Percentiles rank a stretch among this genome's conserved stretches.
phyloP scores from a whole-genome alignment of 2,797 vertebrate genomes.

The Urocyon cinereoargenteus region DNA sequence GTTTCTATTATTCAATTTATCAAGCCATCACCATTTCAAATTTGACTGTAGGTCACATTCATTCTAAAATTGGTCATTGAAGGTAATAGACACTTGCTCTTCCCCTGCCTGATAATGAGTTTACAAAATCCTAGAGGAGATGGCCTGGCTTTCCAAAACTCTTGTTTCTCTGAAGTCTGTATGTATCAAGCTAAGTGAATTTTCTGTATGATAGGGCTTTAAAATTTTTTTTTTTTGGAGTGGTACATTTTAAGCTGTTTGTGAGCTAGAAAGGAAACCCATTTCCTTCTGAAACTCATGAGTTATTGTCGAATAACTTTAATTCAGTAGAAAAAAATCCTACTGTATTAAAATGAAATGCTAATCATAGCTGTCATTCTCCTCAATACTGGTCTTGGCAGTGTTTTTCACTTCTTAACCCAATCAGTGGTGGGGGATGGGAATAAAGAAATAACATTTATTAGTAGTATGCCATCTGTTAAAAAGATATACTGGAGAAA shows the following conservation, averaged over 20 bases:
- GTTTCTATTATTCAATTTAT: conserved; percentile 39
- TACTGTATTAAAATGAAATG: conserved; percentile 35
- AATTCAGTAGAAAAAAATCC: conserved; percentile 28
- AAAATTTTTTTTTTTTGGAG: not conserved
- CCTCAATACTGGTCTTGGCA: not conserved
- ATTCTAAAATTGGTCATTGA: not conserved
- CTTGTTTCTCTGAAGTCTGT: not conserved
- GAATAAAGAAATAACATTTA: conserved; percentile 26
- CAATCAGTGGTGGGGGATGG: not conserved
- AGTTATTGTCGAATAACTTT: conserved; percentile 3
- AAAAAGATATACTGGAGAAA: conserved; percentile 35
- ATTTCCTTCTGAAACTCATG: not conserved
- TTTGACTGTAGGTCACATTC: not conserved
- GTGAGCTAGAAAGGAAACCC: conserved; percentile 25
- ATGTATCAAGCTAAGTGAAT: not conserved
- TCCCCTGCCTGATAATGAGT: not conserved
- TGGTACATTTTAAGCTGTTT: not conserved
- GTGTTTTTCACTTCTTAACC: conserved; percentile 21
- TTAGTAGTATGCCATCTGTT: not conserved
- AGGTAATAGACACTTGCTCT: not conserved
- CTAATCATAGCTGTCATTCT: conserved; percentile 1
- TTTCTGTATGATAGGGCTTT: not conserved
- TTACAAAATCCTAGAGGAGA: not conserved
- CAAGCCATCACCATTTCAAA: not conserved
- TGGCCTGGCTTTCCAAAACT: not conserved